These are phyloP conservation scores for Hydrochoerus hydrochaeris DNA, from an alignment of 2,113 vertebrate genomes.

Conservation along the genomic window DNA sequence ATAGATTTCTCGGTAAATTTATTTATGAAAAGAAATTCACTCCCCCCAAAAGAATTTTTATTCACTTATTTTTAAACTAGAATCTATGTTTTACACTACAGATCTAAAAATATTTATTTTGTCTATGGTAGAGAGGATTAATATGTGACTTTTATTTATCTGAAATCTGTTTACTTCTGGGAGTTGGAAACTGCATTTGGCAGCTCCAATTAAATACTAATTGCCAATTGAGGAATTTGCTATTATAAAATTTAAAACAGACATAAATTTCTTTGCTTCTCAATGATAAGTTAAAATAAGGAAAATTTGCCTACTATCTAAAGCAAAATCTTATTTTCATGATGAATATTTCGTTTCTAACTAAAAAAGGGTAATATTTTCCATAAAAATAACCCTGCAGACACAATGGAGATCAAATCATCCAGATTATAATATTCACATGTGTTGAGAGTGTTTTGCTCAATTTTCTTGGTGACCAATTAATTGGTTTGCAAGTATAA, in stretches of 20 bases:
- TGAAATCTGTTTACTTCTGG: conserved; percentile 56
- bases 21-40: conserved; percentile 11
- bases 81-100: background rate
- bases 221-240: conserved; percentile 53
- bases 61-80: background rate
- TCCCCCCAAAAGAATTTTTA: background rate
- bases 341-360: background rate
- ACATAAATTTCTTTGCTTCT: conserved; percentile 48
- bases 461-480: background rate
- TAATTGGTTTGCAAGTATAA: background rate
- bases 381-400: background rate
- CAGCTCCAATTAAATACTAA: conserved; percentile 59
- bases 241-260: conserved; percentile 36
- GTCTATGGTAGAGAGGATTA: background rate
- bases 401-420: background rate
- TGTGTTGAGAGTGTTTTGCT: background rate
- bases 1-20: background rate
- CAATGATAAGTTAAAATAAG: background rate
- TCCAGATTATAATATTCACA: background rate
- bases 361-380: background rate
- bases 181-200: background rate
- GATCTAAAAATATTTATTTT: background rate
- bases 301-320: background rate
- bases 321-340: conserved; percentile 12
- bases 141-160: conserved; percentile 60